Evolutionary conservation across 2,113 vertebrate genomes (phyloP), one percentile per base, ranked within the genome.

Genomic region (Ondatra zibethicus): DNA sequence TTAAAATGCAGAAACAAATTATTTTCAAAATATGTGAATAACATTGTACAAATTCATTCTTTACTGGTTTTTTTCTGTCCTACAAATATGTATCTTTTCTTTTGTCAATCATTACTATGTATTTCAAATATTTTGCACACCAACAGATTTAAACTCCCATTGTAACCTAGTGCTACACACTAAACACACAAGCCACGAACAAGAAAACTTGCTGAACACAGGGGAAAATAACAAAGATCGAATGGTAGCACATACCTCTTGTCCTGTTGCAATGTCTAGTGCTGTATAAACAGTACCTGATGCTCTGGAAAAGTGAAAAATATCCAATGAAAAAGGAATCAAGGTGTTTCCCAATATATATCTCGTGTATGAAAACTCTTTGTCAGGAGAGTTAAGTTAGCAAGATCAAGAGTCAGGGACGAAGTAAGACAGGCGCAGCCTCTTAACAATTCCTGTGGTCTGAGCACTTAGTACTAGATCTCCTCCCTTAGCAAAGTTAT

Each of bases 241-340:
- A 58, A 58, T 72, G 88, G 1, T 65, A 91, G n/a, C 31, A 87
- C 98, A 97, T 92, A 99, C 99, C 99, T 99, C 99, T 97, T 99
- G 99, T 95, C 99, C 99, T 1, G 99, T 99, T 89, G 99, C 99
- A 0, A 99, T 99, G 97, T 99, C 99, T n/a, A 99, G 99, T 4
- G 99, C 99, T 65, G 99, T 99, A 97, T 99, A 99, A 97, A 99
- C 99, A 89, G 99, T 99, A 96, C 99, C 99, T 0, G 99, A 99
- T 2, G 99, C 99, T 98, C 99, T 99, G 97, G 21, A 93, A 97
- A 98, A 7, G 72, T 66, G 58, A 97, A 97, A 97, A 98, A 85
- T 52, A 77, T 36, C 58, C 86, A 89, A 92, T 97, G 85, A 95
- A 75, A 89, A 92, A 86, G 58, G 27, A 95, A 65, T 65, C 8